These are phyloP conservation scores for Heterohyrax brucei DNA, from an alignment of 2,797 vertebrate species.

Conservation along the genomic window DNA sequence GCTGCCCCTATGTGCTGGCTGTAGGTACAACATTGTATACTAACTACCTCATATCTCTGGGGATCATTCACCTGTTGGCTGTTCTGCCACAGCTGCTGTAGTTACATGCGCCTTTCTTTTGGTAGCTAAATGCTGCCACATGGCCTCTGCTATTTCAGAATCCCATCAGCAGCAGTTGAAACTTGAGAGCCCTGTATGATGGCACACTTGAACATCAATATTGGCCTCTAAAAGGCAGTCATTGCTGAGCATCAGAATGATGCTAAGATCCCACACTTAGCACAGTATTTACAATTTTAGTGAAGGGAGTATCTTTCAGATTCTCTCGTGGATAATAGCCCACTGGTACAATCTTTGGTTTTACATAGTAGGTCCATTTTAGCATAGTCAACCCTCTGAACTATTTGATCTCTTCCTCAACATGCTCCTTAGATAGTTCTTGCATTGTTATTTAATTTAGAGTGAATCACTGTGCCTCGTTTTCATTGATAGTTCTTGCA, in stretches of 20 bases:
- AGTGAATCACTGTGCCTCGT: background rate
- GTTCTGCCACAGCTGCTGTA: background rate
- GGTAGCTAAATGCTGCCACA: background rate
- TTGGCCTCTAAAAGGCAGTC: background rate
- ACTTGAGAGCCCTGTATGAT: background rate
- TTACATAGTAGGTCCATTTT: background rate
- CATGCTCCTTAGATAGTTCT: background rate
- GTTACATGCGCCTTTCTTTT: background rate
- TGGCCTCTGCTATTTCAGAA: slow-evolving; percentile 38
- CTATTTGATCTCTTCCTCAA: background rate
- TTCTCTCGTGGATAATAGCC: background rate
- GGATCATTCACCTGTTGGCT: background rate
- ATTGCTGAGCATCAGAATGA: background rate
- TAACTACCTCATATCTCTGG: background rate
- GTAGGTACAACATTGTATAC: background rate
- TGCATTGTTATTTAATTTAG: slow-evolving; percentile 30
- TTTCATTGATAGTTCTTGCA: background rate
- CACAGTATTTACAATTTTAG: background rate
- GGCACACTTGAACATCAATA: background rate
- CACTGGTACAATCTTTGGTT: background rate
- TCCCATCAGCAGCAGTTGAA: background rate
- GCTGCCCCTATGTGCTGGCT: background rate
- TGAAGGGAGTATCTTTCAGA: background rate
- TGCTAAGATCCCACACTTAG: background rate
- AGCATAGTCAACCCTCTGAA: background rate